A percentile compares a stretch with the other conserved stretches of the same genome.
phyloP scores from a whole-genome alignment of 2,113 vertebrate species.

The Malurus alboscapulatus region DNA sequence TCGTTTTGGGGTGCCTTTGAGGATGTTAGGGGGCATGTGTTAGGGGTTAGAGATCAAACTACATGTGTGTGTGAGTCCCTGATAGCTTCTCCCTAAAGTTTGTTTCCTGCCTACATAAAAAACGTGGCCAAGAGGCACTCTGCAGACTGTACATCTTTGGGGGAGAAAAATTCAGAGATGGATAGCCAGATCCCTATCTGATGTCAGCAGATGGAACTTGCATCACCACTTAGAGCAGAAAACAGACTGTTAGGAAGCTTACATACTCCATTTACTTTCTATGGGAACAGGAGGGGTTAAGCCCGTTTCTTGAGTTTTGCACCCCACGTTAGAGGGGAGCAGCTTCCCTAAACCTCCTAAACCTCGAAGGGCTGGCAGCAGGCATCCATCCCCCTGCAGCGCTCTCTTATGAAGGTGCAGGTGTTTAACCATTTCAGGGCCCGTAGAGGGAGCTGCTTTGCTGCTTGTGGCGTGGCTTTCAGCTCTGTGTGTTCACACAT shows the following conservation, averaged over 20 bases:
- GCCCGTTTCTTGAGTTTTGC: neutral
- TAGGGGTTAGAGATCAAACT: neutral
- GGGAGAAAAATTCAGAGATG: neutral
- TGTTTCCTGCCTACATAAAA: neutral
- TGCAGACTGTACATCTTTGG: neutral
- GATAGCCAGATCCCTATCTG: neutral
- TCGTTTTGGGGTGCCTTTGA: neutral
- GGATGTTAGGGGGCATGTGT: neutral
- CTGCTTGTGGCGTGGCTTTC: neutral
- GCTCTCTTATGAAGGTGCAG: neutral
- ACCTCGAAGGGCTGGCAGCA: neutral
- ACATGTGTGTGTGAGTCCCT: neutral
- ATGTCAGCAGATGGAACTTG: neutral
- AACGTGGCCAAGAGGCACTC: neutral
- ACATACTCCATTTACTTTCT: neutral
- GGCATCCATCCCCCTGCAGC: neutral
- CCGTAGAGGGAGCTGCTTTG: constrained; percentile 29
- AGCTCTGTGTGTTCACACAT: neutral
- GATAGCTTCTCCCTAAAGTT: neutral
- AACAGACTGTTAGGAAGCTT: neutral
- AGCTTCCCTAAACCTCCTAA: neutral
- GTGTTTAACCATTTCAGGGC: neutral
- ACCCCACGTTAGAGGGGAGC: accelerated
- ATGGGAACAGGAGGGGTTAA: neutral
- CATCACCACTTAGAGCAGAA: neutral